Evolutionary conservation across 2,113 vertebrate species (phyloP).

Genomic region (Apteryx mantelli): DNA sequence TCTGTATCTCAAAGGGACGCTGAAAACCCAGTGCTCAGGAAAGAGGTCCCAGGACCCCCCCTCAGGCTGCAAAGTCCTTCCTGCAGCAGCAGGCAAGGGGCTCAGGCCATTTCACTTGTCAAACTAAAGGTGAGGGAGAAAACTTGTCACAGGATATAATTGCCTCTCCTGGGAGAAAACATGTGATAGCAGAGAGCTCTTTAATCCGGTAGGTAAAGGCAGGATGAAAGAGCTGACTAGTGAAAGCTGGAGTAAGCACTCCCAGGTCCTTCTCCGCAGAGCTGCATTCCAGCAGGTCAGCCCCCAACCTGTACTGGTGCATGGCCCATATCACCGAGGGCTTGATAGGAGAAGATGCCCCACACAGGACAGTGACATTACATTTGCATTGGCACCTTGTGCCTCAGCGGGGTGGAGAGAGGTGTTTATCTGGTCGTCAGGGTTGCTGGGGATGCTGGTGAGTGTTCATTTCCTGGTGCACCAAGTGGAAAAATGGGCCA

Average conservation of each 20-base stretch:
- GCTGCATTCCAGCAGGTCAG: too few relatives aligned
- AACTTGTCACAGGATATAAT: not conserved
- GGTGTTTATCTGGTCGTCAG: not conserved
- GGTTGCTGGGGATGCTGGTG: not conserved
- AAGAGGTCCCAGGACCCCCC: not conserved
- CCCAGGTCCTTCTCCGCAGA: too few relatives aligned
- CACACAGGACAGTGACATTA: too few relatives aligned
- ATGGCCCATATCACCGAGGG: too few relatives aligned
- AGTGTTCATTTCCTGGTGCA: too few relatives aligned
- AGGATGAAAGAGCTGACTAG: not conserved
- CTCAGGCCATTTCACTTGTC: not conserved
- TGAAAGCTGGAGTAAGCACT: not conserved
- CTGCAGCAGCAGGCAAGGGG: accelerated
- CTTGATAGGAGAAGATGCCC: too few relatives aligned
- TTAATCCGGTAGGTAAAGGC: not conserved
- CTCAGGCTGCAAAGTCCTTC: not conserved
- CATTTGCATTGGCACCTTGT: too few relatives aligned
- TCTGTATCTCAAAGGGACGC: not conserved
- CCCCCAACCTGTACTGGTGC: too few relatives aligned
- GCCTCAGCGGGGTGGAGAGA: too few relatives aligned
- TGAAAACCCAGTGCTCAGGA: not conserved
- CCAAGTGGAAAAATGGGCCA: too few relatives aligned
- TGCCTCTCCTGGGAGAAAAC: not conserved
- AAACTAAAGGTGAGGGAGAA: not conserved
- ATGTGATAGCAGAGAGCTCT: not conserved